Evolutionary conservation across 23 tunicate genomes (phyloP).

Genomic region (Halocynthia roretzi): DNA sequence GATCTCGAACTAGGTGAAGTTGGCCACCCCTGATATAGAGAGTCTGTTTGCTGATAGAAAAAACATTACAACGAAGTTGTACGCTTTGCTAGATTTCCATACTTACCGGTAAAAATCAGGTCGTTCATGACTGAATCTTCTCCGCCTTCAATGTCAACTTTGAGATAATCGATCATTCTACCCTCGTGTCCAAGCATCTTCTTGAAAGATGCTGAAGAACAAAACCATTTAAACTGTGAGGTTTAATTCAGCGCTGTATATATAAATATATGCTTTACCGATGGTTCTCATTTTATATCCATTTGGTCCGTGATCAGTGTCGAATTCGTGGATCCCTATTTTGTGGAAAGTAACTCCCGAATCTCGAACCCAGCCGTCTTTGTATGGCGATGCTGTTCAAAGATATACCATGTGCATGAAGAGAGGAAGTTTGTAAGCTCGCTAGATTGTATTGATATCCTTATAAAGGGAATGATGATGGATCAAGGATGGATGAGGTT

Average conservation of each 20-base stretch:
- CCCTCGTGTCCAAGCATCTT: conserved; percentile 48
- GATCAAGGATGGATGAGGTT: neutral
- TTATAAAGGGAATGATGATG: no score
- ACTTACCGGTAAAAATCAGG: neutral
- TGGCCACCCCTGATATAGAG: no score
- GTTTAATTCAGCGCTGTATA: neutral
- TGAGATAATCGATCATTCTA: conserved; percentile 46
- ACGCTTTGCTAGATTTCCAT: no score
- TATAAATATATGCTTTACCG: conserved; percentile 16
- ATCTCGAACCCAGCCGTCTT: conserved; percentile 31
- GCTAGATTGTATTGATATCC: no score
- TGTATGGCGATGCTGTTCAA: conserved; percentile 20
- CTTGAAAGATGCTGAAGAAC: conserved; percentile 30
- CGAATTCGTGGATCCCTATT: conserved; percentile 37
- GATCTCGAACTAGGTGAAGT: no score
- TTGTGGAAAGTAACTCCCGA: conserved; percentile 42
- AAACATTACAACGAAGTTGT: no score
- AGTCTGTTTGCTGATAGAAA: no score
- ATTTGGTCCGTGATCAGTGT: conserved; percentile 22
- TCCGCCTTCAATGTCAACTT: conserved; percentile 48
- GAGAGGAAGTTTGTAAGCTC: no score
- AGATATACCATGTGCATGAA: neutral
- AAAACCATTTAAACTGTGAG: neutral
- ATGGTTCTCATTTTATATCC: conserved; percentile 62
- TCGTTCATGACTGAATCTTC: conserved; percentile 42